Evolutionary conservation across 2,888 invertebrate genomes (phyloP).

Genomic region (Euproctis similis): DNA sequence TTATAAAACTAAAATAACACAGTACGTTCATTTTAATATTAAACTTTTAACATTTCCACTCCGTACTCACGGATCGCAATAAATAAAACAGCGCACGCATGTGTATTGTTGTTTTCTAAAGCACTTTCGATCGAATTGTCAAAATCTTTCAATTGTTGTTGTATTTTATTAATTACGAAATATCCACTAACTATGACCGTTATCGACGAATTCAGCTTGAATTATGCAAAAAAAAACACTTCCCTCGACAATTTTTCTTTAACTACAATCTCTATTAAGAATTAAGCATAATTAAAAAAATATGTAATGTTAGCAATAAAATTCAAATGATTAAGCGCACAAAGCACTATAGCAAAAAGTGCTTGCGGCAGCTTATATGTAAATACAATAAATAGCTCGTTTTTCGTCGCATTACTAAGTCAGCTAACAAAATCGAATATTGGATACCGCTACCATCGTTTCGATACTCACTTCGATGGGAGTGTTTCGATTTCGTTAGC

Average conservation of each 20-base stretch:
- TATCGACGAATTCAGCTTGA: slow-evolving; percentile 65
- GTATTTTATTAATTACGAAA: slow-evolving; percentile 20
- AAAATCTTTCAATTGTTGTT: slow-evolving; percentile 21
- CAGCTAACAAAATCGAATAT: slow-evolving; percentile 37
- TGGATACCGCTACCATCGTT: slow-evolving; percentile 1
- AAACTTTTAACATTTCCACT: slow-evolving; percentile 62
- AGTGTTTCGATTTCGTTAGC: slow-evolving; percentile 32
- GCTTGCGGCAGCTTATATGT: slow-evolving; percentile 66
- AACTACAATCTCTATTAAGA: slow-evolving; percentile 12
- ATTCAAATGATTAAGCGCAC: slow-evolving; percentile 38
- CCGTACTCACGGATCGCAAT: slow-evolving; percentile 58
- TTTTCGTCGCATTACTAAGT: slow-evolving; percentile 45
- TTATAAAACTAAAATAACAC: too few species aligned
- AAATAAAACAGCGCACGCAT: slow-evolving; percentile 72
- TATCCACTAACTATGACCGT: slow-evolving; percentile 60
- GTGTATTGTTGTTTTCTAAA: slow-evolving; percentile 54
- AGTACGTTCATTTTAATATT: slow-evolving; percentile 34
- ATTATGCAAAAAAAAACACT: too few species aligned
- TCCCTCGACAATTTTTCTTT: too few species aligned
- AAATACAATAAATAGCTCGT: slow-evolving; percentile 36
- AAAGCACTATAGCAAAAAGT: slow-evolving; percentile 51
- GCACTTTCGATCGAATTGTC: slow-evolving; percentile 43
- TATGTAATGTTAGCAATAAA: neutral
- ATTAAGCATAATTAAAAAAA: slow-evolving; percentile 24
- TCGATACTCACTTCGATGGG: slow-evolving; percentile 7